These are phyloP conservation scores for Cochlearius cochlearius DNA, from an alignment of 2,113 vertebrate genomes.

Conservation along the genomic window DNA sequence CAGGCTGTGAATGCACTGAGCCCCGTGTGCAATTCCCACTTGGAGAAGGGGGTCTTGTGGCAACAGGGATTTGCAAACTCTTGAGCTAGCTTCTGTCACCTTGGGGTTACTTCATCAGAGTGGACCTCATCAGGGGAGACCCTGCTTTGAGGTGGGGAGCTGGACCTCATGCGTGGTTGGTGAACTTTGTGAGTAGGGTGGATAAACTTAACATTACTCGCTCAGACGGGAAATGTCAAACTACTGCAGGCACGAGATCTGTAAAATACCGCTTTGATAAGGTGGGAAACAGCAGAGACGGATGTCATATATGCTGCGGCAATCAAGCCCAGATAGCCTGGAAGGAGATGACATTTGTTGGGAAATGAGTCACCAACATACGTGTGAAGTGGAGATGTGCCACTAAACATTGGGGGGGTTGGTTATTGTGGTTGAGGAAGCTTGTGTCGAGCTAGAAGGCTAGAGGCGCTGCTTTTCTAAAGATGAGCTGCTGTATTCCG, in stretches of 20 bases:
- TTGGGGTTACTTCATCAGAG: background rate
- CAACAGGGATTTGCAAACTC: background rate
- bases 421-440: background rate
- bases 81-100: background rate
- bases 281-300: background rate
- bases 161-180: background rate
- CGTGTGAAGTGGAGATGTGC: background rate
- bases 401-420: rapidly evolving
- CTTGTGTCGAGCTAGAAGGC: background rate
- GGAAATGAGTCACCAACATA: background rate
- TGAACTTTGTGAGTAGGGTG: background rate
- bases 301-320: background rate
- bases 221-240: background rate
- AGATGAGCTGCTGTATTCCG: background rate
- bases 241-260: background rate
- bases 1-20: background rate
- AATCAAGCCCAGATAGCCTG: background rate
- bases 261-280: rapidly evolving
- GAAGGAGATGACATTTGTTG: background rate
- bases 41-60: background rate
- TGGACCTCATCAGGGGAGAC: rapidly evolving
- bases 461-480: background rate
- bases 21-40: background rate
- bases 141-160: too few relatives aligned
- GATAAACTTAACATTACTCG: rapidly evolving